Conservation (phyloP, 2,888 invertebrate genomes). For the Cenopis cana region DNA sequence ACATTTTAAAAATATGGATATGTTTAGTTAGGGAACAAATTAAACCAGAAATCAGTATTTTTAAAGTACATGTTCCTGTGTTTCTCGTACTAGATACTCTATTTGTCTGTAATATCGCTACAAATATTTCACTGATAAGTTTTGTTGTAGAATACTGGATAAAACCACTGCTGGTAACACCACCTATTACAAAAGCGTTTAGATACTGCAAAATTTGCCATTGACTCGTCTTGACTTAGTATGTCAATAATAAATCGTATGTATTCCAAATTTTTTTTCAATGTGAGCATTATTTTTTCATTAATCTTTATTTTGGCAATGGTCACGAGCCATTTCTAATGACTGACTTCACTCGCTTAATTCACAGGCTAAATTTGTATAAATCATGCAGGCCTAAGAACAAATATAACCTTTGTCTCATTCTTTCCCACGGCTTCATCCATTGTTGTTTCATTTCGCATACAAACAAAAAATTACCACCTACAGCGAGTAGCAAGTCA, state of each 20-base stretch:
- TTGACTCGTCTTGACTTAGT: no score
- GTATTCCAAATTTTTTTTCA: no score
- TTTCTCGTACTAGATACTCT: no score
- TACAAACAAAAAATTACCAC: slow-evolving; percentile 9
- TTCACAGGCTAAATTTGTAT: no score
- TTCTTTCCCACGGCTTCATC: slow-evolving; percentile 4
- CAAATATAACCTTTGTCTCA: slow-evolving; percentile 12
- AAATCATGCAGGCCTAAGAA: no score
- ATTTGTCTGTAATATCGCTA: not conserved
- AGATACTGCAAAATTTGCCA: not conserved
- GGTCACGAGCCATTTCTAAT: not conserved
- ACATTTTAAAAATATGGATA: no score
- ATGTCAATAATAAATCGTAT: no score
- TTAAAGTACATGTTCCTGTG: no score
- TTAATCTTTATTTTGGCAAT: not conserved
- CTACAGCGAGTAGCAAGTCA: not conserved
- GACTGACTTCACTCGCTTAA: not conserved
- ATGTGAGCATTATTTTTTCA: no score
- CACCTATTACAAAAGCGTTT: not conserved
- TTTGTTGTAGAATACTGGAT: not conserved
- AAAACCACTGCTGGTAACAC: not conserved
- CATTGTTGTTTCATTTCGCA: slow-evolving; percentile 27
- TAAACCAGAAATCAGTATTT: not conserved
- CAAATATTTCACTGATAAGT: not conserved
- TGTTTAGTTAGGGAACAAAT: not conserved